These are phyloP conservation scores for pig (Sus scrofa) DNA, from an alignment of 2,113 vertebrate genomes.

Conservation along the genomic window T2T-Sscrofa CM000828.6:49891501-49892000, in stretches of 20 bases:
- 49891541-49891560: neutral
- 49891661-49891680: neutral
- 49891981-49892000: neutral
- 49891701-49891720: neutral
- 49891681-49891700: neutral
- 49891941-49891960: neutral
- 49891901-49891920: neutral
- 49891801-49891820: neutral
- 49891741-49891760: neutral
- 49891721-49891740: neutral
- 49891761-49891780: no score
- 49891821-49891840: neutral
- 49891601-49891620: neutral
- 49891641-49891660: neutral
- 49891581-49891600: neutral
- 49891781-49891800: neutral
- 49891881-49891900: neutral
- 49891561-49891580: neutral
- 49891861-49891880: neutral
- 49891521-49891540: neutral
- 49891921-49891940: neutral
- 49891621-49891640: neutral
- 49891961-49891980: neutral
- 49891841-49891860: neutral
- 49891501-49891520: neutral